Base-by-base conservation (phyloP, 2,888 invertebrate species). In the Glyphotaelius pellucidus region DNA sequence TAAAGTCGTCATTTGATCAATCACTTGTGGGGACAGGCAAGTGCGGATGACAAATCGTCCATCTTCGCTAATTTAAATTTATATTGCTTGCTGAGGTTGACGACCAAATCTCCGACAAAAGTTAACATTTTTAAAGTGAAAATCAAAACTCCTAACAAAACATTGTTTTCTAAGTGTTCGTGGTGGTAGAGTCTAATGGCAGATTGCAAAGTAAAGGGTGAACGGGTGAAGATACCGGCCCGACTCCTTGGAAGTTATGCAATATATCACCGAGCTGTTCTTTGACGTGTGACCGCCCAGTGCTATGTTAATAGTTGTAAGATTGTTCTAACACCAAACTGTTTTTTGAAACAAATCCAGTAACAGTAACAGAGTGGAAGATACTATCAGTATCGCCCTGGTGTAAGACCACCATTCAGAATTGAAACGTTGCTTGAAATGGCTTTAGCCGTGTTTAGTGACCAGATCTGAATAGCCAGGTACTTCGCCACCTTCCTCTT, bases 1-100 rank as follows among this genome's bases (percentile, higher is more conserved):
- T 67, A 67, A 87, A 87, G 87, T 32, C 87, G 9, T 67, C 9
- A 87, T 87, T 87, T 87, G 87, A 87, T 87, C 87, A 87, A 67
- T 87, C 87, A 47, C 42, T 86, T 30, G 30, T 9, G 4, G 30
- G 47, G 47, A 86, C 42, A 42, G 47, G 30, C 30, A 42, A 47
- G 11, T 86, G 14, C 25, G 38, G 30, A 47, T 86, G 38, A 86
- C 38, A 38, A 86, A 86, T 86, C 47, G 35, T 47, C 38, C 85
- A 42, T 42, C 85, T 86, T 86, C 11, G 42, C 47, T 30, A n/a
- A 42, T 42, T 86, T 42, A 86, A 86, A 35, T 86, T 47, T 86
- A 30, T 86, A 86, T 38, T 83, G 25, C 7, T 67, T 67, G 25
- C 25, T n/a, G 25, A 67, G 67, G 7, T 67, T 67, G n/a, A 67